These are phyloP conservation scores for Meandrina meandrites DNA, from an alignment of 92 coral and sea anemone species.

Conservation along the genomic window DNA sequence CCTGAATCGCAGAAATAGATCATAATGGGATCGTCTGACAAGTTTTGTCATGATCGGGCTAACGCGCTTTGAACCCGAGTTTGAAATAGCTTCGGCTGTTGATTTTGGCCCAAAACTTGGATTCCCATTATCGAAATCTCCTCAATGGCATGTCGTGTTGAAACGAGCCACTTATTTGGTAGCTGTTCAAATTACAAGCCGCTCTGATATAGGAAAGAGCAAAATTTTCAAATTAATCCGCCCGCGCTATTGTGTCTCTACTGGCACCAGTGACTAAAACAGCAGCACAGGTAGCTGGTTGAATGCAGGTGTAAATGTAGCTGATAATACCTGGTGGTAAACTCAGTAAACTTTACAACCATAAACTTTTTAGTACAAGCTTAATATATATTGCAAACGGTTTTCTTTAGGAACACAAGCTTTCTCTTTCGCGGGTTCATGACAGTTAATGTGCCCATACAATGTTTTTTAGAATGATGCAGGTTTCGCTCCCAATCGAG, in stretches of 20 bases:
- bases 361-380: background rate
- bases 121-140: background rate
- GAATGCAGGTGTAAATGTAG: slow-evolving; percentile 3
- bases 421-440: background rate
- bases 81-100: background rate
- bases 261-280: background rate
- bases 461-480: no score
- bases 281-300: background rate
- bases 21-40: slow-evolving; percentile 69
- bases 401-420: no score
- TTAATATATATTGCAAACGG: no score
- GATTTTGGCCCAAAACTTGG: background rate
- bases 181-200: background rate
- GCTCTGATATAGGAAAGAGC: background rate
- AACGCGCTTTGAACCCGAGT: background rate
- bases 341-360: background rate
- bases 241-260: background rate
- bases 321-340: background rate
- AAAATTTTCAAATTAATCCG: background rate
- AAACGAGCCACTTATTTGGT: background rate
- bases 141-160: background rate
- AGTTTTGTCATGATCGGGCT: slow-evolving; percentile 41
- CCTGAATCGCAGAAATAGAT: slow-evolving; percentile 64
- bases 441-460: no score
- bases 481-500: no score